Evolutionary conservation across 2,113 vertebrate genomes (phyloP), one percentile per base, ranked within the genome.

Genomic region (Origma solitaria): DNA sequence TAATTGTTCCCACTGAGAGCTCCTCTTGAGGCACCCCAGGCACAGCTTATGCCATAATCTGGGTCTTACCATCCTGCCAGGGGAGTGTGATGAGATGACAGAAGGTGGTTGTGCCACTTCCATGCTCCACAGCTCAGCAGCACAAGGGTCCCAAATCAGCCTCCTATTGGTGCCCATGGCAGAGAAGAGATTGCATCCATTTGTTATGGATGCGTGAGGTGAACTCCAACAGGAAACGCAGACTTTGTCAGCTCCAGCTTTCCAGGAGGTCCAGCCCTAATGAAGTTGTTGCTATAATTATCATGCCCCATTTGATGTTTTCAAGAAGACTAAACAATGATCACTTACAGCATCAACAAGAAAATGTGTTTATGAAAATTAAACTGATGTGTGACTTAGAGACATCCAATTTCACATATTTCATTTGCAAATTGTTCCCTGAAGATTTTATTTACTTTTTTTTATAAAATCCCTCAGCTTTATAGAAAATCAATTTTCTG

Each of bases 401-500:
- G 77, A 94, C 87, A 87, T 70, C 47, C 85, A 91, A 50, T 96
- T 96, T 96, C 94, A 95, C 30, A 50, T 91, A 93, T 91, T 96
- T 97, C 33, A 81, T 88, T 93, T 95, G 65, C 86, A 97, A 97
- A 96, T 93, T 94, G 82, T 93, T 92, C 91, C 86, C 69, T 81
- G 86, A 93, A 61, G 40, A 77, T 76, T 97, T 95, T 87, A 76
- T 91, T 95, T 93, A 69, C 42, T 91, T 79, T 95, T 95, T 40
- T 97, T 96, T 50, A 96, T 94, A 64, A 97, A 97, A 94, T 49
- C 60, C 47, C 28, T 95, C 88, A 86, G 44, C 71, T 96, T 95
- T 94, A 92, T 80, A 80, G 90, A 93, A 97, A 97, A 97, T 97
- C 95, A 96, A 97, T 98, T 75, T 21, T 95, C 73, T 95, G 82